A percentile compares a stretch with the other conserved stretches of the same genome.
phyloP scores from a whole-genome alignment of 2,888 invertebrate species.

The Rhaphigaster nebulosa region DNA sequence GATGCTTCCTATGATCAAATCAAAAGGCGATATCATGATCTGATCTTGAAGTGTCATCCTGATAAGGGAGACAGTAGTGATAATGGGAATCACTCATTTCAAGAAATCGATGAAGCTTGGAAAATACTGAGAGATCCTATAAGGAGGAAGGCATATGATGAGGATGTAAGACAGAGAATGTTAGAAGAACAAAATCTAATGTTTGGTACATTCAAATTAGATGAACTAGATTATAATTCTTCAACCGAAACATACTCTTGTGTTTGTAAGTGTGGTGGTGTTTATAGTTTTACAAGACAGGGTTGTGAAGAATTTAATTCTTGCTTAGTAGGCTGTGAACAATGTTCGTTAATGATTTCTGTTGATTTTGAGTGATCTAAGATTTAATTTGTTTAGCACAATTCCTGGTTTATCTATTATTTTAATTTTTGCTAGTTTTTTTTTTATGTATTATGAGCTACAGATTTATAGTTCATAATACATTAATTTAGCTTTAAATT shows the following conservation, averaged over 20 bases:
- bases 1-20: conserved; percentile 56
- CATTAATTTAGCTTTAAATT: background rate
- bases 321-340: conserved; percentile 58
- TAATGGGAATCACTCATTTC: conserved; percentile 19
- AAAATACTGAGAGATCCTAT: conserved; percentile 59
- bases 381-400: background rate
- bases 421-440: background rate
- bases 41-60: conserved; percentile 58
- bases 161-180: conserved; percentile 33
- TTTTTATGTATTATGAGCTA: background rate
- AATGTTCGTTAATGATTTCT: conserved; percentile 60
- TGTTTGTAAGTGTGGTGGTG: conserved; percentile 60
- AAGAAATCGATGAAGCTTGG: conserved; percentile 61
- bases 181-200: conserved; percentile 59
- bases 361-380: conserved; percentile 51
- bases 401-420: background rate
- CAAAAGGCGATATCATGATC: conserved; percentile 57
- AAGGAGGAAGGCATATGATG: conserved; percentile 58
- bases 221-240: conserved; percentile 59
- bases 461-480: background rate
- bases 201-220: conserved; percentile 55
- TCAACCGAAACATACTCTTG: conserved; percentile 53
- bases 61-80: conserved; percentile 53
- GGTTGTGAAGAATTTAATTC: conserved; percentile 60
- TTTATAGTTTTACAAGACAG: conserved; percentile 59